phyloP scores from a whole-genome alignment of 1,140 invertebrate species.

The Conus betulinus region DNA sequence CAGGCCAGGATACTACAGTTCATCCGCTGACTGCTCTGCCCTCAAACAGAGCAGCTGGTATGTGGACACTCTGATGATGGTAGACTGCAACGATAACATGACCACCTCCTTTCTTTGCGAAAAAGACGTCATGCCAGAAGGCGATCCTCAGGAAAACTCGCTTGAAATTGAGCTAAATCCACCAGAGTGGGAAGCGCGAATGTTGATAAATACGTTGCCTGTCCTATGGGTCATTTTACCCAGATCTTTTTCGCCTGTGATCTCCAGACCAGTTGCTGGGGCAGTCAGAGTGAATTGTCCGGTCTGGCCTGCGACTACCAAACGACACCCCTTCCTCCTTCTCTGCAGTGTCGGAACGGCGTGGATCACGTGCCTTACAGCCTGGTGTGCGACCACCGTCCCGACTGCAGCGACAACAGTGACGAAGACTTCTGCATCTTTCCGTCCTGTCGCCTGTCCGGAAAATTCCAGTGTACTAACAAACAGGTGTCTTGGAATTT shows the following conservation, averaged over 20 bases:
- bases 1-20: neutral
- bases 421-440: constrained; percentile 39
- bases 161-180: neutral
- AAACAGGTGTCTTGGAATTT: neutral
- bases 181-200: neutral
- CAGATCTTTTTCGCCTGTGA: constrained; percentile 14
- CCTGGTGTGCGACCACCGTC: constrained; percentile 40
- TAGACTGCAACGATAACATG: neutral
- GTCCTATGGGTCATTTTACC: neutral
- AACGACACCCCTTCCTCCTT: constrained; percentile 16
- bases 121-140: neutral
- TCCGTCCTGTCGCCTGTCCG: neutral
- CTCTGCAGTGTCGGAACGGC: constrained; percentile 15
- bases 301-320: neutral
- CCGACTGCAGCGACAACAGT: constrained; percentile 34
- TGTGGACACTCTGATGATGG: neutral
- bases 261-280: constrained; percentile 13
- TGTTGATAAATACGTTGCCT: neutral
- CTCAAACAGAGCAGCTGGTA: neutral
- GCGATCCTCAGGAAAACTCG: too few species aligned
- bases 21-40: neutral
- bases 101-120: neutral
- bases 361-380: constrained; percentile 27
- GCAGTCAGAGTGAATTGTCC: neutral
- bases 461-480: constrained; percentile 19